These are phyloP conservation scores for Chiloscyllium punctatum DNA, from an alignment of 2,797 vertebrate species.

Conservation along the genomic window DNA sequence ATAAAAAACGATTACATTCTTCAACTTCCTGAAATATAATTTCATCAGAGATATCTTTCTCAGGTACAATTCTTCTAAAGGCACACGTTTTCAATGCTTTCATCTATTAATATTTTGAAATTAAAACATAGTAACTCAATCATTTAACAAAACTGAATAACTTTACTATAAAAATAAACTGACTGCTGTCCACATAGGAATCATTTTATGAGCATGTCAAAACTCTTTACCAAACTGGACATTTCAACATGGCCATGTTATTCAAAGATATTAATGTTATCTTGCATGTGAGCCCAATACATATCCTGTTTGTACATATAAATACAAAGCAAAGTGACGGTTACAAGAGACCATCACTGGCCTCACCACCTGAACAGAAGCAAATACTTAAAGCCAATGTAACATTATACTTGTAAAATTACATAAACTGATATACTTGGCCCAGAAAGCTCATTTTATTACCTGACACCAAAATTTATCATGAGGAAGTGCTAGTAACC, in stretches of 20 bases:
- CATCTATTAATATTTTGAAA: not conserved
- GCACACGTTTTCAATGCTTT: not conserved
- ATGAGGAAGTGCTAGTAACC: slow-evolving; percentile 85
- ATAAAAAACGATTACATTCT: not conserved
- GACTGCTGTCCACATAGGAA: not conserved
- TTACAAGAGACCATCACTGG: not conserved
- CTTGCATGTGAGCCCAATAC: not conserved
- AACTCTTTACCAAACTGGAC: not conserved
- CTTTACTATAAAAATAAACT: not conserved
- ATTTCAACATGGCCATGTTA: not conserved
- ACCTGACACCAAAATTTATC: slow-evolving; percentile 99
- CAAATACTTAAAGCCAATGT: not conserved
- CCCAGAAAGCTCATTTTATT: slow-evolving; percentile 31
- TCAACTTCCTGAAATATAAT: not conserved
- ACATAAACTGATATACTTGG: not conserved
- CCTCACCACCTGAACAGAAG: not conserved
- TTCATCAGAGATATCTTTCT: not conserved
- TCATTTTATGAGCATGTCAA: not conserved
- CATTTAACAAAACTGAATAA: not conserved
- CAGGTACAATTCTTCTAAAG: not conserved
- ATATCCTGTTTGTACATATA: not conserved
- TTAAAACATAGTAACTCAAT: not conserved
- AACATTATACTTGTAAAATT: not conserved
- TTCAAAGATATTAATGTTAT: not conserved
- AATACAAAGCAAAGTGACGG: not conserved